Percentiles rank a stretch among this genome's conserved stretches.
Conservation (phyloP, 2,888 invertebrate species). For the Quadroppia sp. region DNA sequence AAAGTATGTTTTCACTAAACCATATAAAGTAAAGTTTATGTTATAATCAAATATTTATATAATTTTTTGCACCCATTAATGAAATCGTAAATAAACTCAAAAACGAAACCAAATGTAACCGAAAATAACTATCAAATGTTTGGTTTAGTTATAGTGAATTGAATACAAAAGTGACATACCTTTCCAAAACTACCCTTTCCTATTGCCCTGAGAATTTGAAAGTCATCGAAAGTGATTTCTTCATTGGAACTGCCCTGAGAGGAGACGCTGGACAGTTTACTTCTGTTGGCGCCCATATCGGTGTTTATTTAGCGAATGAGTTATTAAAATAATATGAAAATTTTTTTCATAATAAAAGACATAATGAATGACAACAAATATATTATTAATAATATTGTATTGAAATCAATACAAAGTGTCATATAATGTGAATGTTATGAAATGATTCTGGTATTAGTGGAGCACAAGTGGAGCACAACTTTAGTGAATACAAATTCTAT, state of each 20-base stretch:
- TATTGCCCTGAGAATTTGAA: slow-evolving; percentile 76
- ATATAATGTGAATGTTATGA: not conserved
- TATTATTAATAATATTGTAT: not conserved
- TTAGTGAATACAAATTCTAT: not conserved
- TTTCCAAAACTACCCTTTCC: slow-evolving; percentile 84
- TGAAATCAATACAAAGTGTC: too few species aligned
- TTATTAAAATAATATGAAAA: too few species aligned
- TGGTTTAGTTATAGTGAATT: not conserved
- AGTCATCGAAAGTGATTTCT: slow-evolving; percentile 72
- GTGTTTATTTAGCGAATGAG: not conserved
- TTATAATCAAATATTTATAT: slow-evolving; percentile 18
- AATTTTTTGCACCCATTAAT: not conserved
- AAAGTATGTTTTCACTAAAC: not conserved
- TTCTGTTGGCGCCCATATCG: slow-evolving; percentile 35
- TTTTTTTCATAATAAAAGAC: not conserved
- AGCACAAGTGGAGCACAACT: not conserved
- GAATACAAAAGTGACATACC: slow-evolving; percentile 58
- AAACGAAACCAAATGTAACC: not conserved
- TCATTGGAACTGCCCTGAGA: slow-evolving; percentile 30
- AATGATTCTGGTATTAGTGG: not conserved
- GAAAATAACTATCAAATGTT: slow-evolving; percentile 17
- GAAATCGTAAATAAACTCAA: not conserved
- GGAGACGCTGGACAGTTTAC: slow-evolving; percentile 36
- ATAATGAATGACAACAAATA: not conserved
- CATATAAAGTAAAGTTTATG: slow-evolving; percentile 17